Base-by-base conservation (phyloP, 2,888 invertebrate genomes). In the Stenurella melanura region DNA sequence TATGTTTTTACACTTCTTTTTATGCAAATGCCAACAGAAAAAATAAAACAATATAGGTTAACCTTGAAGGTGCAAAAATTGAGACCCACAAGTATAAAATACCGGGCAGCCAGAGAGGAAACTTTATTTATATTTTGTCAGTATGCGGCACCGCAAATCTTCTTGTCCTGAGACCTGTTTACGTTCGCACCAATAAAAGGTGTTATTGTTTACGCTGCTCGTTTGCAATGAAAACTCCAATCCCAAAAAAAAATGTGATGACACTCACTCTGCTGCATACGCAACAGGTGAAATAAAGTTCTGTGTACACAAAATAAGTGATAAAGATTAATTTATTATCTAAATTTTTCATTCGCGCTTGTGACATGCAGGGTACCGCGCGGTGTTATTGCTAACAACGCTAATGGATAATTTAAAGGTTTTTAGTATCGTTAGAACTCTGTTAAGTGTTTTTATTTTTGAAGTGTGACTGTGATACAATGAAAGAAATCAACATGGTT, bases 401-500 rank as follows among this genome's bases (percentile, higher is more conserved):
- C 54, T 42, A 12, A 64, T 64, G 64, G 64, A 64, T 64, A 18
- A 10, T 64, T 38, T 64, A 11, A 7, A 18, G 21, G 12, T 26
- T 17, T 21, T 54, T 15, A 21, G 18, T 58, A 18, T 21, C 11
- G 67, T 30, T 15, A 17, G 67, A 56, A 54, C 17, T 67, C 26
- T 21, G 26, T 56, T 26, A 2, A 15, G 54, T 60, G 60, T 60
- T 61, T n/a, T 42, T 57, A 38, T 19, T 58, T 58, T 56, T 34
- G 12, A 50, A 18, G 12, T 58, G 57, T 30, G 30, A 18, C 64
- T 30, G 42, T 70, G 70, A 76, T 56, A 69, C 60, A 50, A 56
- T 70, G n/a, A 56, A 74, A 12, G 73, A 68, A 12, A 30, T 71
- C 69, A 57, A 12, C 38, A 77, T 64, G 34, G 77, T 60, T 3